phyloP scores from a whole-genome alignment of 2,797 vertebrate genomes.

The Hybognathus amarus region DNA sequence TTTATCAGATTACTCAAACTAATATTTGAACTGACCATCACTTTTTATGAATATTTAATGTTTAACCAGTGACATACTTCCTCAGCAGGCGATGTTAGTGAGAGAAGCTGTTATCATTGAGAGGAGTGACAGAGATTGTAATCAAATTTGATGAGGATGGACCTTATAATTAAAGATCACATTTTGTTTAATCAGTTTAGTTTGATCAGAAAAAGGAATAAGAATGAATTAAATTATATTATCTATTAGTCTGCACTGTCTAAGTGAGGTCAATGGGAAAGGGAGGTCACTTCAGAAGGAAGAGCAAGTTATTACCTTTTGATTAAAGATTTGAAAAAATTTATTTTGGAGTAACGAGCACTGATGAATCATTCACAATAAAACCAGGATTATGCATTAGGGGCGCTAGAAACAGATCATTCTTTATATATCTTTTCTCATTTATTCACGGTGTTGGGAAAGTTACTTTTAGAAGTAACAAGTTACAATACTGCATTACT shows the following conservation, averaged over 20 bases:
- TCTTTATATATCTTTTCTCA: slow-evolving; percentile 13
- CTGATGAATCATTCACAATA: background rate
- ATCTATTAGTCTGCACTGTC: background rate
- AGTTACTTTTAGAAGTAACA: background rate
- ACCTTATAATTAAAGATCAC: slow-evolving; percentile 5
- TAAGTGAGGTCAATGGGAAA: background rate
- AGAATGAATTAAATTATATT: background rate
- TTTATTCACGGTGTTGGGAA: background rate
- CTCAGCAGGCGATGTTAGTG: background rate
- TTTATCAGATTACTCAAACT: background rate
- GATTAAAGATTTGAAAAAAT: background rate
- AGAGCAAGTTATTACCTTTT: slow-evolving; percentile 20
- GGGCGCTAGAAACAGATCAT: background rate
- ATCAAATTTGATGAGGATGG: background rate
- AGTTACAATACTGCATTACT: background rate
- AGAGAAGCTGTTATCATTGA: background rate
- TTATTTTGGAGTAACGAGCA: background rate
- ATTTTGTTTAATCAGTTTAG: slow-evolving; percentile 12
- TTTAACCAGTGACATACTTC: background rate
- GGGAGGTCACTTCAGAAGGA: slow-evolving; percentile 12
- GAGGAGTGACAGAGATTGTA: background rate
- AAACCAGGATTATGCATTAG: background rate
- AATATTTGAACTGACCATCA: slow-evolving; percentile 9
- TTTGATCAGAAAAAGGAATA: background rate
- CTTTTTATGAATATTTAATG: background rate